Percentiles rank a stretch among this genome's conserved stretches.
phyloP scores from a whole-genome alignment of 53 echinoderm and acorn worm species.

The Henricia sp. region DNA sequence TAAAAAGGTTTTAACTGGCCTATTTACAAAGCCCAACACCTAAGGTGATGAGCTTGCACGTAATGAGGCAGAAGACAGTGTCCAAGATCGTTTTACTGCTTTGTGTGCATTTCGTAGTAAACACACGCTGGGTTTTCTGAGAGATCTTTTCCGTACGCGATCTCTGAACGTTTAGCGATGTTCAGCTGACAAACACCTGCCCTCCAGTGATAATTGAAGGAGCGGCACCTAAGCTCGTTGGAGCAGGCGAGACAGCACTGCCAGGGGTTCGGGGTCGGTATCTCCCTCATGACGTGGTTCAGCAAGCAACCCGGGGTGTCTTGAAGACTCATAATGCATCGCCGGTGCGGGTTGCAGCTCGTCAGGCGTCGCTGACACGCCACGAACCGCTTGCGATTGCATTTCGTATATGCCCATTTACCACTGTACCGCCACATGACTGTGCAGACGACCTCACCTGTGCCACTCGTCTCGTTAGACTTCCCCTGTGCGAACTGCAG shows the following conservation, averaged over 20 bases:
- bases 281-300: conserved; percentile 17
- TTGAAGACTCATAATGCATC: not conserved
- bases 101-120: conserved; percentile 10
- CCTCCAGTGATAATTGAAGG: not conserved
- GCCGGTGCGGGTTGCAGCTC: not conserved
- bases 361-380: not conserved
- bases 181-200: not conserved
- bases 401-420: not conserved
- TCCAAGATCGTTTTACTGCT: no score
- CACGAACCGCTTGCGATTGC: not conserved
- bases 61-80: no score
- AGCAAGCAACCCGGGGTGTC: not conserved
- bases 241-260: not conserved
- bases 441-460: no score
- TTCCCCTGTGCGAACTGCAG: not conserved
- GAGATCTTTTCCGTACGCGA: not conserved
- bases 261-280: not conserved
- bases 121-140: not conserved
- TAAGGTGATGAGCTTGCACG: no score
- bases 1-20: no score
- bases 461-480: not conserved
- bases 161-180: not conserved
- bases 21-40: no score
- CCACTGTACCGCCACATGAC: not conserved
- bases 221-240: conserved; percentile 6